Evolutionary conservation across 2,113 vertebrate genomes (phyloP).

Genomic region (Anoplopoma fimbria): DNA sequence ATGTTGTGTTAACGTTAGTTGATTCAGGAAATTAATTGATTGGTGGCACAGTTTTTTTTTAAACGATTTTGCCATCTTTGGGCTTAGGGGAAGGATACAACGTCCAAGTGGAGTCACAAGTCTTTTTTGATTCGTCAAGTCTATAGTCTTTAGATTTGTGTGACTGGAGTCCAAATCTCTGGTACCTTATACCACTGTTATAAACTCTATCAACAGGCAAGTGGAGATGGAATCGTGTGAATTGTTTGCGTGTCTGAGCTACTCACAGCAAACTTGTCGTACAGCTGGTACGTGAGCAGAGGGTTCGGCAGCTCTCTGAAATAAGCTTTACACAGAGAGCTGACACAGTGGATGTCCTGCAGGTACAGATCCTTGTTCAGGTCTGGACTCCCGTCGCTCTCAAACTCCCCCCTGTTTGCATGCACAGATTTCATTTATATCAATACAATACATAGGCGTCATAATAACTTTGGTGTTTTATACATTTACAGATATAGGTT

Average conservation of each 20-base stretch:
- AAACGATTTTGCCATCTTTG: not conserved
- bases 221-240: not conserved
- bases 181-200: not conserved
- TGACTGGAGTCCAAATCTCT: too few relatives aligned
- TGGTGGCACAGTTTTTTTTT: too few relatives aligned
- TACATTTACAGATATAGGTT: not conserved
- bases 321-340: conserved; percentile 94
- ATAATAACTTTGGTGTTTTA: not conserved
- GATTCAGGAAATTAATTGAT: too few relatives aligned
- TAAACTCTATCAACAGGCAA: not conserved
- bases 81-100: too few relatives aligned
- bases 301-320: conserved; percentile 96
- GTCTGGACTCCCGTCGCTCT: conserved; percentile 86
- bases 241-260: not conserved
- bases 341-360: conserved; percentile 97
- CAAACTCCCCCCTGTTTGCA: conserved; percentile 89
- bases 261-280: conserved; percentile 95
- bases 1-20: too few relatives aligned
- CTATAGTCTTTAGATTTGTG: too few relatives aligned
- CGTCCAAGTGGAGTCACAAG: too few relatives aligned
- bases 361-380: conserved; percentile 89
- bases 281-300: conserved; percentile 95
- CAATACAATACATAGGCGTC: not conserved
- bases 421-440: not conserved
- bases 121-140: too few relatives aligned